These are phyloP conservation scores for Dunckerocampus dactyliophorus DNA, from an alignment of 2,113 vertebrate genomes.

Conservation along the genomic window DNA sequence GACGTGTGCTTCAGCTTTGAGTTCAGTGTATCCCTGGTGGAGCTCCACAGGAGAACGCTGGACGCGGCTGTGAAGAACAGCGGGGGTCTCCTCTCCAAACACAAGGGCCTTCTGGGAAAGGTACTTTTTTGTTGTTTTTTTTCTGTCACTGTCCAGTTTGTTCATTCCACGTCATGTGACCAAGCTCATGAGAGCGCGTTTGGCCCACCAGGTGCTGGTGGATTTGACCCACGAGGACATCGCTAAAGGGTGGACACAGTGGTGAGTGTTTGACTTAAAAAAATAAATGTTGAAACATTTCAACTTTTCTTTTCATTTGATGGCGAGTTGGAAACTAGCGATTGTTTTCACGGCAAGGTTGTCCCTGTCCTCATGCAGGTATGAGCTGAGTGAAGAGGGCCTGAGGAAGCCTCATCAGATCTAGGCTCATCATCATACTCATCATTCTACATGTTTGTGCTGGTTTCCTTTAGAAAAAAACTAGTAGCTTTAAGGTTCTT, in stretches of 20 bases:
- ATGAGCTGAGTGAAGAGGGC: constrained; percentile 89
- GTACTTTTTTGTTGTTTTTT: constrained; percentile 48
- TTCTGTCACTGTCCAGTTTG: background rate
- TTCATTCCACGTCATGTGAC: background rate
- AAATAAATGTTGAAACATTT: no score
- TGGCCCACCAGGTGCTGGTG: constrained; percentile 77
- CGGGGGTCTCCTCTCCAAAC: constrained; percentile 90
- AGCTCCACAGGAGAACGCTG: constrained; percentile 85
- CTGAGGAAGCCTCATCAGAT: constrained; percentile 59
- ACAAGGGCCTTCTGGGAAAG: constrained; percentile 96
- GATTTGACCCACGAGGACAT: constrained; percentile 83
- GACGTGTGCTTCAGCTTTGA: constrained; percentile 77
- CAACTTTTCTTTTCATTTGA: no score
- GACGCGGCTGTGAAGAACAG: constrained; percentile 96
- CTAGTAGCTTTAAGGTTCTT: constrained; percentile 54
- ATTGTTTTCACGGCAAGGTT: background rate
- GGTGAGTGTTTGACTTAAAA: constrained; percentile 69
- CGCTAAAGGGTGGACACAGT: constrained; percentile 87
- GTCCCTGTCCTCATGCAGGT: constrained; percentile 69
- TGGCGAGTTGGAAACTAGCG: no score
- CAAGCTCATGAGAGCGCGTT: background rate
- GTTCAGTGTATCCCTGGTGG: constrained; percentile 86
- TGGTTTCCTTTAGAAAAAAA: constrained; percentile 1
- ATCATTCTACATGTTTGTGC: background rate
- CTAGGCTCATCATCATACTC: constrained; percentile 46